Percentiles rank a stretch among this genome's conserved stretches.
Conservation (phyloP, 92 coral and sea anemone species). For the Actinernus sp. region DNA sequence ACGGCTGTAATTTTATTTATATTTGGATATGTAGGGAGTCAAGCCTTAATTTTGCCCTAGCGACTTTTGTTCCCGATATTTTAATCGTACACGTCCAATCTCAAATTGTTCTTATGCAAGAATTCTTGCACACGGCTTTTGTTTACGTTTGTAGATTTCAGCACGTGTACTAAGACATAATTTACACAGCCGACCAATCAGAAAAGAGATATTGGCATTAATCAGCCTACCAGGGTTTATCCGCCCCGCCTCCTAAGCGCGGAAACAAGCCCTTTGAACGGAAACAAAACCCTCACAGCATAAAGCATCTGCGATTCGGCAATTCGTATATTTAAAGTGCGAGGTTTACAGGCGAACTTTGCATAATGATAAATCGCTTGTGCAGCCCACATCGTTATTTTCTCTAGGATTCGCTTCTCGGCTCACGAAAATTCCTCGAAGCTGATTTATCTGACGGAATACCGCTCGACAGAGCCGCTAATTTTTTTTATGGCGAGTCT, state of each 20-base stretch:
- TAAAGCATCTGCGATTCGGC: conserved; percentile 69
- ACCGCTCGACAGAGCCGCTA: background rate
- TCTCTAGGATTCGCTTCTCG: no score
- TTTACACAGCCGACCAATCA: background rate
- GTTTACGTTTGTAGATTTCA: background rate
- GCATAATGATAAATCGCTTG: conserved; percentile 23
- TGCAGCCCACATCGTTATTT: background rate
- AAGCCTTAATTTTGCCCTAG: background rate
- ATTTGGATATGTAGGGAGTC: no score
- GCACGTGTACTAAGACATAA: background rate
- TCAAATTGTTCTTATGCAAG: no score
- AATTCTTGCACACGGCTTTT: background rate
- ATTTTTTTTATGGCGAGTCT: conserved; percentile 19
- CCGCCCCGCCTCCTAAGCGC: conserved; percentile 74
- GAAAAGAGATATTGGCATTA: background rate
- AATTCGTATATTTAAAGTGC: conserved; percentile 39
- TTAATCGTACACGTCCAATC: no score
- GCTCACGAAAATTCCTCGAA: no score
- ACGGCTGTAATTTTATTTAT: no score
- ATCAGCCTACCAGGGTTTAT: background rate
- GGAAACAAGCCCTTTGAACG: conserved; percentile 83
- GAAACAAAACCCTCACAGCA: conserved; percentile 65
- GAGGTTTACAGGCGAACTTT: conserved; percentile 12
- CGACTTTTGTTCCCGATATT: no score
- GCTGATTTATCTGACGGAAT: background rate